Evolutionary conservation across 2,113 vertebrate species (phyloP), one percentile per base, ranked within the genome.

Genomic region (Rattus rattus): DNA sequence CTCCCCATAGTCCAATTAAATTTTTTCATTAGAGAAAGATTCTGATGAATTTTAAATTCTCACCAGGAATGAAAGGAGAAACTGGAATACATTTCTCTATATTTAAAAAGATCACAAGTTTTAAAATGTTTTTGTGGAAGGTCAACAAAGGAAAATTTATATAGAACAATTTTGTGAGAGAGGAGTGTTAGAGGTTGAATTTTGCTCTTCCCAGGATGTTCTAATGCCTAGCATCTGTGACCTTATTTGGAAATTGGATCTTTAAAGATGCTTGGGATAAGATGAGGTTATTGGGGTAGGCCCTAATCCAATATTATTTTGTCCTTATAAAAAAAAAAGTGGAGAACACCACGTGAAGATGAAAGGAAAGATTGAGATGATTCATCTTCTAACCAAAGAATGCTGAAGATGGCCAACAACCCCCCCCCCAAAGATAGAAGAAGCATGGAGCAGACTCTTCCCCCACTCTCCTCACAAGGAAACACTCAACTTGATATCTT

Each of bases 11-110:
- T 49, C 39, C 20, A 94, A 61, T 67, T 30, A 90, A 47, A 94
- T 91, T 61, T 87, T 93, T 65, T 88, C 36, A 86, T 87, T 93
- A 92, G 61, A 83, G 70, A 94, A 88, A 63, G 39, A 56, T 88
- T 9, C 10, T 39, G 4, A 9, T 89, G 22, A 33, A 69, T 30
- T 92, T 86, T 79, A 80, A 88, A 67, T 67, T 91, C 67, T 79
- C 5, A 52, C 63, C 19, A 75, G 77, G 54, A 90, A 75, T 75
- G 20, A 87, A 73, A 63, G n/a, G 0, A 49, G n/a, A 11, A 94
- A 94, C 83, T 75, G 52, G 17, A 17, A 4, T 56, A 47, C 5
- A 43, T 22, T 94, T 91, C 36, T 80, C 49, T 85, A 85, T 69
- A 49, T 28, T 65, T 67, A 94, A 91, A 92, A 76, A 72, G 16